These are phyloP conservation scores for Drosophila tristis DNA, from an alignment of 1,140 invertebrate species.

Conservation along the genomic window DNA sequence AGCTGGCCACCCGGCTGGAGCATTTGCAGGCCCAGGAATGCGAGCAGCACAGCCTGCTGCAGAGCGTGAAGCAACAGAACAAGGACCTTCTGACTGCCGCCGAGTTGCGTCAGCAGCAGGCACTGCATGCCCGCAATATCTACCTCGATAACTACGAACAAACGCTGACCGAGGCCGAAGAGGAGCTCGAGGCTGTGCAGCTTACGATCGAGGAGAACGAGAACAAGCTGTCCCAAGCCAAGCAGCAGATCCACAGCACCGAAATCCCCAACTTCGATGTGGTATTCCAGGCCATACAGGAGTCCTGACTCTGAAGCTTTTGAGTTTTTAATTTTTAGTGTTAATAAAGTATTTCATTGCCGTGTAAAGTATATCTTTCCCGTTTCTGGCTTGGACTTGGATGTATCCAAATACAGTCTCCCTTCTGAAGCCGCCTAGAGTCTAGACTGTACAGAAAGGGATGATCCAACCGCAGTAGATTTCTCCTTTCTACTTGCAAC, in stretches of 20 bases:
- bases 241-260: background rate
- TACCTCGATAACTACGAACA: conserved; percentile 34
- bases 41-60: background rate
- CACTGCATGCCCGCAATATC: conserved; percentile 11
- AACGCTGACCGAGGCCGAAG: conserved; percentile 20
- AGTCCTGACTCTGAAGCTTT: no score
- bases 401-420: no score
- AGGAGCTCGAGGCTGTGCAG: conserved; percentile 27
- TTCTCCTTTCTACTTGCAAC: no score
- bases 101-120: conserved; percentile 45
- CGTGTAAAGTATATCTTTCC: no score
- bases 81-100: conserved; percentile 24
- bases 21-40: conserved; percentile 7
- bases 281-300: background rate
- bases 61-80: conserved; percentile 15
- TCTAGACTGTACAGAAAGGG: no score
- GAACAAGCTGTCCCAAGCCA: conserved; percentile 1
- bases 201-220: background rate
- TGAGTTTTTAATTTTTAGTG: no score
- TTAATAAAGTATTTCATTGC: no score
- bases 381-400: no score
- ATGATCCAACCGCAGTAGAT: no score
- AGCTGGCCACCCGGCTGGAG: conserved; percentile 4
- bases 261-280: conserved; percentile 9
- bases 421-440: no score